phyloP scores from a whole-genome alignment of 1,140 invertebrate species.

The Procambarus virginalis region DNA sequence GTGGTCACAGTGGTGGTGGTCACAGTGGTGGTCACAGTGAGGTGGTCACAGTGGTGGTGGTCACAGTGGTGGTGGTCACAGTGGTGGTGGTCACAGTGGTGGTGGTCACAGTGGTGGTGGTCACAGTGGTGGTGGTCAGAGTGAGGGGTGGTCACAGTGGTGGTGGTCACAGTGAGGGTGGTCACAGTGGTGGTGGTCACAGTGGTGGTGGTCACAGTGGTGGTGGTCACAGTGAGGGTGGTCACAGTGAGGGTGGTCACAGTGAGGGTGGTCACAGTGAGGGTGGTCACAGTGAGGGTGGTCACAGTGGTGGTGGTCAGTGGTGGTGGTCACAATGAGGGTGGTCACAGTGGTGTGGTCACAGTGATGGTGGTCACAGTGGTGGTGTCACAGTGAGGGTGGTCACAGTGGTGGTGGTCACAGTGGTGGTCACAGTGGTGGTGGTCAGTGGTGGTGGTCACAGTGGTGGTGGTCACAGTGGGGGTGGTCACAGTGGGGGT shows the following conservation, averaged over 20 bases:
- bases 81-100: neutral
- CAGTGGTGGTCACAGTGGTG: neutral
- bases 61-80: no score
- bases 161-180: neutral
- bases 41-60: no score
- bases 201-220: neutral
- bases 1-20: no score
- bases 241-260: neutral
- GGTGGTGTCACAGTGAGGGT: neutral
- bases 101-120: neutral
- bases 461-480: neutral
- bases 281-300: neutral
- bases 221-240: neutral
- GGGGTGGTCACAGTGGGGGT: no score
- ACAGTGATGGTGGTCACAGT: slow-evolving; percentile 7
- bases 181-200: neutral
- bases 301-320: neutral
- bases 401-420: neutral
- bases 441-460: neutral
- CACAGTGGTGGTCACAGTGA: no score
- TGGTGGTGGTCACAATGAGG: neutral
- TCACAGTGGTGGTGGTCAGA: neutral
- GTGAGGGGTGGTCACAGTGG: neutral
- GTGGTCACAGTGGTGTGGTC: slow-evolving; percentile 1
- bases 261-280: slow-evolving; percentile 5